These are phyloP conservation scores for Drosophila infuscata DNA, from an alignment of 2,888 invertebrate species.

Conservation along the genomic window DNA sequence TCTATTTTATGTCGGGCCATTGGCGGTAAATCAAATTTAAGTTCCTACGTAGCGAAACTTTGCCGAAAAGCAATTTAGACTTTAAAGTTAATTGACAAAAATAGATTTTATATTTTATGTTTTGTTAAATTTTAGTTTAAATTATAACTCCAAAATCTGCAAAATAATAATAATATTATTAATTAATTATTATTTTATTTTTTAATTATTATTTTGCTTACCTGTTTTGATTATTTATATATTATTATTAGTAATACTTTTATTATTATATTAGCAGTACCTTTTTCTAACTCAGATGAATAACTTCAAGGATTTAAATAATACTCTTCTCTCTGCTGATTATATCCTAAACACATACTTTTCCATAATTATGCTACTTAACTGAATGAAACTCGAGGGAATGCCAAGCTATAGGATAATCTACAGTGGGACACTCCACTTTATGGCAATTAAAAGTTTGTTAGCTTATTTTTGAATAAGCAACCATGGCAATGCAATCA, in stretches of 20 bases:
- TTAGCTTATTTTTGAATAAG: conserved; percentile 41
- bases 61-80: not conserved
- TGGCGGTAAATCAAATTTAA: not conserved
- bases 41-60: not conserved
- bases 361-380: not conserved
- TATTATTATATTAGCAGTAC: not conserved
- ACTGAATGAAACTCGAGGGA: not conserved
- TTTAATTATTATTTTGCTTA: too few relatives aligned
- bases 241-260: not conserved
- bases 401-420: not conserved
- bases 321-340: not conserved
- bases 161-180: not conserved
- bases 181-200: not conserved
- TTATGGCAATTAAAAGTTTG: conserved; percentile 39
- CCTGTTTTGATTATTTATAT: not conserved
- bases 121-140: too few relatives aligned
- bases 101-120: not conserved
- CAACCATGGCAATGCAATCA: conserved; percentile 50
- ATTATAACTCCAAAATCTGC: too few relatives aligned
- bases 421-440: conserved; percentile 18
- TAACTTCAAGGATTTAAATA: not conserved
- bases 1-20: not conserved
- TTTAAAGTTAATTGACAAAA: not conserved
- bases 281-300: too few relatives aligned
- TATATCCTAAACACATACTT: not conserved